Percentiles rank a stretch among this genome's conserved stretches.
These are phyloP conservation scores for Mionectes macconnelli DNA, from an alignment of 2,113 vertebrate species.

Conservation along the genomic window DNA sequence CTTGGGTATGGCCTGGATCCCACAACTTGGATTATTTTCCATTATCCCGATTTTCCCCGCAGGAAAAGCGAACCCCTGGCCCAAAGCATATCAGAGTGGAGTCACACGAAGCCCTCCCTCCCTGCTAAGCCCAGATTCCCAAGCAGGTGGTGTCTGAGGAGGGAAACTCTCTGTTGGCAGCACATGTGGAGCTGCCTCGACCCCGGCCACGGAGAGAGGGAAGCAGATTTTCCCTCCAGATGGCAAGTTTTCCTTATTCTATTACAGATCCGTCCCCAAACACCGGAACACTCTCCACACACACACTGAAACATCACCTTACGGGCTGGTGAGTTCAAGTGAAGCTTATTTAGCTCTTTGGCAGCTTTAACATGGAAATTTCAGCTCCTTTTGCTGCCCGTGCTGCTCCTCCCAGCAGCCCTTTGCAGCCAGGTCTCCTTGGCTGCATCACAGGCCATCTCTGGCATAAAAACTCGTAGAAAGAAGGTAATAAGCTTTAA, in stretches of 20 bases:
- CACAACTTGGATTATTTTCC: neutral
- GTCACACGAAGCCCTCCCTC: neutral
- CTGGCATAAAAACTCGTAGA: neutral
- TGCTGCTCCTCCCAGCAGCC: neutral
- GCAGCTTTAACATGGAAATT: neutral
- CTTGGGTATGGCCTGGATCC: neutral
- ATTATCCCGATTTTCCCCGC: neutral
- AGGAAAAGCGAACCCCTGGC: neutral
- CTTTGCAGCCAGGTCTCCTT: neutral
- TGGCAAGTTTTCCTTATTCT: conserved; percentile 18
- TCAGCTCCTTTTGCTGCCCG: neutral
- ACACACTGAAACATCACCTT: neutral
- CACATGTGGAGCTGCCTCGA: neutral
- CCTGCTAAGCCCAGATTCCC: neutral
- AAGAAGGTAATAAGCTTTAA: neutral
- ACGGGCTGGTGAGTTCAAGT: neutral
- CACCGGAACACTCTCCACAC: neutral
- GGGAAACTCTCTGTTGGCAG: neutral
- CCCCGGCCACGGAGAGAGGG: neutral
- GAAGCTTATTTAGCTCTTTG: neutral
- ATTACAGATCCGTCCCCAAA: neutral
- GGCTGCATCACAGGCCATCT: neutral
- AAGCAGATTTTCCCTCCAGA: conserved; percentile 43
- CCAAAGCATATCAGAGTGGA: neutral
- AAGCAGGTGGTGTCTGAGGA: neutral